A percentile compares a stretch with the other conserved stretches of the same genome.
phyloP scores from a whole-genome alignment of 2,888 invertebrate species.

The Quadriops clusia region DNA sequence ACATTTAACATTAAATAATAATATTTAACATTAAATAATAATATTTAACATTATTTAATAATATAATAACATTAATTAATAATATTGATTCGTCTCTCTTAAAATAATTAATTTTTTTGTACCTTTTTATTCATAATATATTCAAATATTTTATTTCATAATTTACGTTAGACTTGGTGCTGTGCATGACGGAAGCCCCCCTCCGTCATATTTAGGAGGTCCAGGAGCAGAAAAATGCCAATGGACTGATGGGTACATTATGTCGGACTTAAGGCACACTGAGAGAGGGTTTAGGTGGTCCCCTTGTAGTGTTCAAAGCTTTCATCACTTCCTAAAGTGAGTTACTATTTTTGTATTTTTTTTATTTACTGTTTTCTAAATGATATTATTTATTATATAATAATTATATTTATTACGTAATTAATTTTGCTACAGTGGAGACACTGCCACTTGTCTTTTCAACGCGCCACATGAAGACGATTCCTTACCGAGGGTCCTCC shows the following conservation, averaged over 20 bases:
- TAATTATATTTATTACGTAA: constrained; percentile 30
- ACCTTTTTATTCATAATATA: too few species aligned
- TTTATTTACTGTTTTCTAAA: constrained; percentile 1
- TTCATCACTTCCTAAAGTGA: constrained; percentile 91
- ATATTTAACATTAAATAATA: too few species aligned
- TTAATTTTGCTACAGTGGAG: too few species aligned
- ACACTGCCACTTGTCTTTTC: constrained; percentile 85
- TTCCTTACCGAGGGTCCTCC: constrained; percentile 74
- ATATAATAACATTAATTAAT: too few species aligned
- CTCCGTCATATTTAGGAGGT: constrained; percentile 86
- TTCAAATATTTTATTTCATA: constrained; percentile 14
- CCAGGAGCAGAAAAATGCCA: constrained; percentile 90
- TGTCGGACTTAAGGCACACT: constrained; percentile 88
- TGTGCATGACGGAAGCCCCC: constrained; percentile 92
- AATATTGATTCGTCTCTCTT: too few species aligned
- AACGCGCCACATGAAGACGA: constrained; percentile 92
- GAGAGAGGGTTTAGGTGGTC: constrained; percentile 94
- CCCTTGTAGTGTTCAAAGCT: constrained; percentile 82
- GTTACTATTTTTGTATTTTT: constrained; percentile 24
- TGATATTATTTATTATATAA: background rate
- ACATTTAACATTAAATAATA: too few species aligned
- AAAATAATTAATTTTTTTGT: too few species aligned
- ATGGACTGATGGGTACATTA: constrained; percentile 94
- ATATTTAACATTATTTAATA: too few species aligned
- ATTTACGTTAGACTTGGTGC: constrained; percentile 86